phyloP scores from a whole-genome alignment of 2,888 invertebrate genomes.

The Heliconius cydno region DNA sequence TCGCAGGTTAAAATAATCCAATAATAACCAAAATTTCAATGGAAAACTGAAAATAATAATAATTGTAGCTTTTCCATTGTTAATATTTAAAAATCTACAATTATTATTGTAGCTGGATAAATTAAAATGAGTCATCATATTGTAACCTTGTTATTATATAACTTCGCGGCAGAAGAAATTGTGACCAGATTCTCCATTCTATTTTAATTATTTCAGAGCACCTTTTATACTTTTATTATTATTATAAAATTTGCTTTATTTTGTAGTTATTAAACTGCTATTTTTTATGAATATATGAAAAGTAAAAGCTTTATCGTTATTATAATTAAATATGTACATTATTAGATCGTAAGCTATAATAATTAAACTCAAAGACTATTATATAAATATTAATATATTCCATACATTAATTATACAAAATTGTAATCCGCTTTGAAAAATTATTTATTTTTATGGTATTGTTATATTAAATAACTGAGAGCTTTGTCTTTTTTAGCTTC shows the following conservation, averaged over 20 bases:
- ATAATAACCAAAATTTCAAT: too few relatives aligned
- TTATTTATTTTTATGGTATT: too few relatives aligned
- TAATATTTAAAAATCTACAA: too few relatives aligned
- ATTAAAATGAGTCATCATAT: too few relatives aligned
- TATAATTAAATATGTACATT: slow-evolving; percentile 1
- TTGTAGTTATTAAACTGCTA: background rate
- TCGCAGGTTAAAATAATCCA: too few relatives aligned
- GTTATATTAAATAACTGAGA: too few relatives aligned
- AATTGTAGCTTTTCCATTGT: too few relatives aligned
- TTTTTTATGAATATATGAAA: background rate
- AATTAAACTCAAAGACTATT: slow-evolving; percentile 14
- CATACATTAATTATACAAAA: background rate
- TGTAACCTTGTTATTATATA: background rate
- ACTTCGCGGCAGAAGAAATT: background rate
- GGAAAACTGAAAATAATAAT: too few relatives aligned
- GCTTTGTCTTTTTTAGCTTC: too few relatives aligned
- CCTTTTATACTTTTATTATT: background rate
- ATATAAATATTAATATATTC: slow-evolving; percentile 1
- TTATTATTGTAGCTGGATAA: too few relatives aligned
- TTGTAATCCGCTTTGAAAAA: background rate
- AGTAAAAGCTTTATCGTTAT: slow-evolving; percentile 18
- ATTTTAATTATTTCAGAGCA: background rate
- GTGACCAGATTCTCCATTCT: background rate
- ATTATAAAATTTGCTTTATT: background rate
- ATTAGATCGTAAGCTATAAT: slow-evolving; percentile 6